Evolutionary conservation across 2,797 vertebrate species (phyloP).

Genomic region (Gambusia yucatana): DNA sequence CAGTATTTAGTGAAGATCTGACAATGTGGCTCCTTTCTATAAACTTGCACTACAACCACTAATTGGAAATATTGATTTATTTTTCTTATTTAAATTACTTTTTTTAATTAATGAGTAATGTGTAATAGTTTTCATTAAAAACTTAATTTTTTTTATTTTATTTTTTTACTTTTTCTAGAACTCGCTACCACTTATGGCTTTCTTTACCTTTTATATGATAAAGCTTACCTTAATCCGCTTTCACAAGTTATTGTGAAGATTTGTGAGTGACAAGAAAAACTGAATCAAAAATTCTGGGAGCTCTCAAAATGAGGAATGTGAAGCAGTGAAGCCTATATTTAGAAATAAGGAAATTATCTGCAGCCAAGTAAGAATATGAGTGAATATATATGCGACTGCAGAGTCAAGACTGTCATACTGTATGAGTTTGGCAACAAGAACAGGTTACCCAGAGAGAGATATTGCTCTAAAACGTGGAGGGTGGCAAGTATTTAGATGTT

Average conservation of each 20-base stretch:
- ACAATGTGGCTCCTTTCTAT: not conserved
- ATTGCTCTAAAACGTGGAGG: not conserved
- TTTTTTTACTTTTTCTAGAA: not conserved
- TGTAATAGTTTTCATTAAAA: not conserved
- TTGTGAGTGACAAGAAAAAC: not conserved
- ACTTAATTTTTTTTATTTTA: not conserved
- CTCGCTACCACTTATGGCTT: no score
- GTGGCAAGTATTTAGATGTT: not conserved
- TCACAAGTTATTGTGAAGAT: not conserved
- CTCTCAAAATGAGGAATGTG: not conserved
- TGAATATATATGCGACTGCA: not conserved
- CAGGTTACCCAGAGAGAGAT: not conserved
- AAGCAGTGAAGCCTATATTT: not conserved
- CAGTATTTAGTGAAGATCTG: not conserved
- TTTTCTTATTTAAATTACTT: not conserved
- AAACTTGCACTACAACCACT: not conserved
- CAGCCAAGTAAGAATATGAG: not conserved
- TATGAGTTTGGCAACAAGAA: not conserved
- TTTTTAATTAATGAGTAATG: not conserved
- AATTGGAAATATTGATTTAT: not conserved
- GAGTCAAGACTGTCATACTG: not conserved
- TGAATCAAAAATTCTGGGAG: not conserved
- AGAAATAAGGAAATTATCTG: not conserved
- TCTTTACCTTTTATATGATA: not conserved
- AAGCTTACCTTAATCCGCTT: not conserved